A percentile compares a stretch with the other conserved stretches of the same genome.
These are phyloP conservation scores for Chaetodon auriga DNA, from an alignment of 2,113 vertebrate genomes.

Conservation along the genomic window DNA sequence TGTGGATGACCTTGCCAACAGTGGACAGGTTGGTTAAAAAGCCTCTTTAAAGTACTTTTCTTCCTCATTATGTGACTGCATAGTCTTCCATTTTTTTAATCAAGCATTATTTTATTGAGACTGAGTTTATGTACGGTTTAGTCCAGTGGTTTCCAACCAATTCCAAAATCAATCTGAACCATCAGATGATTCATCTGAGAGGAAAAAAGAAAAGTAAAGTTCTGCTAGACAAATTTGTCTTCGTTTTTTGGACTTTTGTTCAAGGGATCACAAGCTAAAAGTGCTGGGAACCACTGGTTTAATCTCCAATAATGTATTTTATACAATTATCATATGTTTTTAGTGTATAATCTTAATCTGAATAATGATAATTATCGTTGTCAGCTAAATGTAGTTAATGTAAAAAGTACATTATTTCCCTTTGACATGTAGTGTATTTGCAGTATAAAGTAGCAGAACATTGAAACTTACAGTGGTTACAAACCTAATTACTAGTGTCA, in stretches of 20 bases:
- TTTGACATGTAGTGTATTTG: not conserved
- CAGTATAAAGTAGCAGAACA: not conserved
- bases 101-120: not conserved
- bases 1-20: constrained; percentile 95
- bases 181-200: not conserved
- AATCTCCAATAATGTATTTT: not conserved
- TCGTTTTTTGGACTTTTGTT: not conserved
- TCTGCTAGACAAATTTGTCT: not conserved
- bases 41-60: not conserved
- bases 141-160: not conserved
- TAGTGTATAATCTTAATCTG: too few species aligned
- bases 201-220: not conserved
- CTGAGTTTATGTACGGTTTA: not conserved
- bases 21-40: constrained; percentile 89
- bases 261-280: not conserved
- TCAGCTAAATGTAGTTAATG: not conserved
- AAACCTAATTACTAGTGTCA: not conserved
- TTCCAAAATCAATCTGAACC: not conserved
- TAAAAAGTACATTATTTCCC: not conserved
- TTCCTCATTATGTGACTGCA: not conserved
- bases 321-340: too few species aligned
- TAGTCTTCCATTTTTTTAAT: not conserved
- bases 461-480: not conserved
- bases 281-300: not conserved
- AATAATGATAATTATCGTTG: not conserved